A percentile compares a stretch with the other conserved stretches of the same genome.
phyloP scores from a whole-genome alignment of 2,797 vertebrate genomes.

The Brachyrhaphis roseni region DNA sequence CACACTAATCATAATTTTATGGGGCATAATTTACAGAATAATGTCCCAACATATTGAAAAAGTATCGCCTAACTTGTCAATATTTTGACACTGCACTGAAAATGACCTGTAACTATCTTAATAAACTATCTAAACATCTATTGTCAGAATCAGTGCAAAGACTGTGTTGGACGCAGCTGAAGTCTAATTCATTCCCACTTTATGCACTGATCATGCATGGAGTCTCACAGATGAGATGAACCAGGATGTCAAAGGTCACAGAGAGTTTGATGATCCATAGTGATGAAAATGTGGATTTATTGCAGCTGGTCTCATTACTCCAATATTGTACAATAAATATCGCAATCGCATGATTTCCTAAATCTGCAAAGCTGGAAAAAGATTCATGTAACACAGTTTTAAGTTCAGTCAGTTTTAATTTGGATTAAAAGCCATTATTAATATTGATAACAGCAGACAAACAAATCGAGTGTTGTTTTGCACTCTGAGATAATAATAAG shows the following conservation, averaged over 20 bases:
- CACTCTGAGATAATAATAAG: background rate
- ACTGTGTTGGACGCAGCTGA: background rate
- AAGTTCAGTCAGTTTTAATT: background rate
- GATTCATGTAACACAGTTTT: background rate
- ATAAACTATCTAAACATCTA: background rate
- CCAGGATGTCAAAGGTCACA: background rate
- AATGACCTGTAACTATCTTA: background rate
- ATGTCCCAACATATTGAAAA: background rate
- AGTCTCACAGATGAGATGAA: background rate
- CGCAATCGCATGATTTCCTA: background rate
- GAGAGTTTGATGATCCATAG: background rate
- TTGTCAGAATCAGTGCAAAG: background rate
- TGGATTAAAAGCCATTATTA: background rate
- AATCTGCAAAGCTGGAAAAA: background rate
- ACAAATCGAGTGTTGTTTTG: background rate
- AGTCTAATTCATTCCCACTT: background rate
- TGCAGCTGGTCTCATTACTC: background rate
- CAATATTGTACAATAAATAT: conserved; percentile 3
- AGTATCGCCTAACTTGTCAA: background rate
- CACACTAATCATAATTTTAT: background rate
- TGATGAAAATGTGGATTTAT: background rate
- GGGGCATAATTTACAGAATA: background rate
- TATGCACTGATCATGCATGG: background rate
- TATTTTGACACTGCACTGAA: background rate
- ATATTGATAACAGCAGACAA: background rate